phyloP scores from a whole-genome alignment of 2,113 vertebrate species.

The Pterocles gutturalis region DNA sequence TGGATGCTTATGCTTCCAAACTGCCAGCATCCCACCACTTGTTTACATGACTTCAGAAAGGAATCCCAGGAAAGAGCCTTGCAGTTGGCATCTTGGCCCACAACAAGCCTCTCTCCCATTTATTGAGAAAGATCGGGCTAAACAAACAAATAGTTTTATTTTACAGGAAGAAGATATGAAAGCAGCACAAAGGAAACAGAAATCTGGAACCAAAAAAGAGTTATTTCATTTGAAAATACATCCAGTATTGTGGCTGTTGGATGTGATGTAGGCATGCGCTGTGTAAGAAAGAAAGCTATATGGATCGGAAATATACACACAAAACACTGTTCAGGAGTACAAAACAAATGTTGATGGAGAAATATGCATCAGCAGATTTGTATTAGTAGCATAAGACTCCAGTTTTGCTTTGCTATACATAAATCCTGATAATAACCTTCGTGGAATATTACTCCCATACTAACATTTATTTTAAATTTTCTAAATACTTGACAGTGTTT shows the following conservation, averaged over 20 bases:
- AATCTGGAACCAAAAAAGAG: background rate
- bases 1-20: background rate
- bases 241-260: background rate
- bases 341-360: background rate
- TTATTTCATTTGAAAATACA: background rate
- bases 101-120: background rate
- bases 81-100: background rate
- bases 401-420: background rate
- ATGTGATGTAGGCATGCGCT: background rate
- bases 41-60: background rate
- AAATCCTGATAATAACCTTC: background rate
- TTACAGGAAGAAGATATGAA: background rate
- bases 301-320: background rate
- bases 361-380: background rate
- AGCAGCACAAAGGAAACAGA: background rate
- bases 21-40: background rate
- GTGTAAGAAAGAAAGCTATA: background rate
- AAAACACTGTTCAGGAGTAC: background rate
- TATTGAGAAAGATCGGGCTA: background rate
- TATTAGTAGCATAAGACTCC: background rate
- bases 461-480: conserved; percentile 9
- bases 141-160: background rate
- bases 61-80: background rate
- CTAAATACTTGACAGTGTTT: background rate
- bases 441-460: background rate